These are phyloP conservation scores for Proisotoma minuta DNA, from an alignment of 2,888 invertebrate species.

Conservation along the genomic window DNA sequence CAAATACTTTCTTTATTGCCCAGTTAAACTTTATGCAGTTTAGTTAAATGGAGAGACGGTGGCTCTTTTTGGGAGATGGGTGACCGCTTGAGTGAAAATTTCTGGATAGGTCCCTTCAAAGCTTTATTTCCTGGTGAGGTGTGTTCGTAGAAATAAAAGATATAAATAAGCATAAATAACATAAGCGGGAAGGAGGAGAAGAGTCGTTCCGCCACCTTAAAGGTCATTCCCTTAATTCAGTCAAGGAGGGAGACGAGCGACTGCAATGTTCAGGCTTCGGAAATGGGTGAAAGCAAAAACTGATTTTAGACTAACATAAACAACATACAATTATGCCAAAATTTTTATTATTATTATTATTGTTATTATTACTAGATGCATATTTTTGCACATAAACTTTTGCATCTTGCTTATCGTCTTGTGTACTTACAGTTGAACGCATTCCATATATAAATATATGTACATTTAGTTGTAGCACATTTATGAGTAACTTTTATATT, in stretches of 20 bases:
- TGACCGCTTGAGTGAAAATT: background rate
- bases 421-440: too few relatives aligned
- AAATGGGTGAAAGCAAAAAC: conserved; percentile 36
- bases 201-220: background rate
- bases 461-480: too few relatives aligned
- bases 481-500: too few relatives aligned
- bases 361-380: conserved; percentile 6
- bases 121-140: background rate
- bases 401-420: too few relatives aligned
- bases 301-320: background rate
- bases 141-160: background rate
- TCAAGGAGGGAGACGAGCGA: background rate
- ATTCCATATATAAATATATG: too few relatives aligned
- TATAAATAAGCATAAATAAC: background rate
- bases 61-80: background rate
- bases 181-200: background rate
- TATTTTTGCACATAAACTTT: too few relatives aligned
- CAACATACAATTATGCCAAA: background rate
- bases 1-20: background rate
- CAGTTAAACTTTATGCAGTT: background rate
- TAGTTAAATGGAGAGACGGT: background rate
- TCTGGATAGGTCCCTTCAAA: background rate
- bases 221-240: background rate
- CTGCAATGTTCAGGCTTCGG: conserved; percentile 35
- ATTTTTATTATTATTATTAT: background rate